Conservation (phyloP, 2,113 vertebrate genomes). For the Nothobranchius kuhntae region DNA sequence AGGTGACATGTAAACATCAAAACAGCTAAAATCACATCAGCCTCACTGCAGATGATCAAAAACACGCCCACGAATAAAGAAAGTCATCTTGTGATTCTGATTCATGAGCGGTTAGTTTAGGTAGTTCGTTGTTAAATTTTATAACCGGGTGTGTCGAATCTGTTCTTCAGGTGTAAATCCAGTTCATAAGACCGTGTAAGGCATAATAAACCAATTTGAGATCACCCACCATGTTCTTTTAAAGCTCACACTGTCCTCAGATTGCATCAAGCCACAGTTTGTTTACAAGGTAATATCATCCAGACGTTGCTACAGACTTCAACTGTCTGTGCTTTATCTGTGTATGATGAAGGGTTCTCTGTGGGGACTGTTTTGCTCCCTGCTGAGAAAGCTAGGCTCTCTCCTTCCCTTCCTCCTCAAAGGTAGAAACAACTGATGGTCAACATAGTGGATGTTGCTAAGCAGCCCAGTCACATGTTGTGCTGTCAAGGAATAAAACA, state of each 20-base stretch:
- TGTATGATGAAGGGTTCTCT: not conserved
- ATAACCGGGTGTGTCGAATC: not conserved
- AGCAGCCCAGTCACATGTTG: not conserved
- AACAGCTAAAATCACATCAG: not conserved
- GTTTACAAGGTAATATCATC: conserved; percentile 10
- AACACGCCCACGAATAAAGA: conserved; percentile 1
- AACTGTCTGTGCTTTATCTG: not conserved
- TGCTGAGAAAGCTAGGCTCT: not conserved
- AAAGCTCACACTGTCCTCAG: not conserved
- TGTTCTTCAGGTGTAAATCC: not conserved
- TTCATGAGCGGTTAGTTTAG: conserved; percentile 10
- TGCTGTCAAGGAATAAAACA: no score
- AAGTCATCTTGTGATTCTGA: conserved; percentile 42
- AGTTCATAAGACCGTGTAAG: not conserved
- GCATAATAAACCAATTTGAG: not conserved
- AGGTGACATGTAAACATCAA: conserved; percentile 15
- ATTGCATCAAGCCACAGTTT: conserved; percentile 19
- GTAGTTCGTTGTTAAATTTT: not conserved
- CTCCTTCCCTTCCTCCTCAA: no score
- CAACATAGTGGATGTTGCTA: conserved; percentile 8
- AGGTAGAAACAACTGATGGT: conserved; percentile 1
- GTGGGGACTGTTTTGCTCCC: conserved; percentile 5
- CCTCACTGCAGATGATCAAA: no score
- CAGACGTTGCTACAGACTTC: not conserved
- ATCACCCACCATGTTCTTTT: not conserved